Evolutionary conservation across 2,113 vertebrate species (phyloP).

Genomic region (Plecotus auritus): DNA sequence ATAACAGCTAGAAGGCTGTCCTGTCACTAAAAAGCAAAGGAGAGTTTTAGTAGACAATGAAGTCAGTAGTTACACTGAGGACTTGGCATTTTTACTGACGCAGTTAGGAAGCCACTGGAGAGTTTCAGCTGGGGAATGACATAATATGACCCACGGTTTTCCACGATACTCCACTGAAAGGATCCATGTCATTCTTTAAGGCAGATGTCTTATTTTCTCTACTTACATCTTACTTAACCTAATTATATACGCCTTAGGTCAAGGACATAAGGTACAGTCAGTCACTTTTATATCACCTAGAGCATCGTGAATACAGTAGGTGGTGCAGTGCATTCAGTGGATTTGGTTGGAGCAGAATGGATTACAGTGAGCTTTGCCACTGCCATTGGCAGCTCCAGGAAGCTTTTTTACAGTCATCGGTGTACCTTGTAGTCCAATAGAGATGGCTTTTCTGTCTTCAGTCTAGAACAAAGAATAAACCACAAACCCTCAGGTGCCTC

Average conservation of each 20-base stretch:
- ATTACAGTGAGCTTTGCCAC: neutral
- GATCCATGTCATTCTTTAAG: neutral
- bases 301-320: neutral
- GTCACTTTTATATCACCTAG: neutral
- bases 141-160: neutral
- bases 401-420: neutral
- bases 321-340: neutral
- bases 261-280: neutral
- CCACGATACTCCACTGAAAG: neutral
- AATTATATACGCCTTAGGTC: neutral
- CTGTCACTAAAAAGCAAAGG: neutral
- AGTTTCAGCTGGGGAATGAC: neutral
- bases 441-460: neutral
- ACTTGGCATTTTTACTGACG: neutral
- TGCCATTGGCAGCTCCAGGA: neutral
- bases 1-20: neutral
- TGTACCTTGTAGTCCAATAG: neutral
- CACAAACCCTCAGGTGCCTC: neutral
- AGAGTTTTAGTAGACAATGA: neutral
- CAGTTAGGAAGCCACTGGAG: neutral
- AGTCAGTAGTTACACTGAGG: neutral
- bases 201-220: neutral
- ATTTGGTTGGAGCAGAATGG: neutral
- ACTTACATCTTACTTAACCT: neutral
- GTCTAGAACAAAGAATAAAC: conserved; percentile 5